Percentiles rank a stretch among this genome's conserved stretches.
phyloP scores from a whole-genome alignment of 2,888 invertebrate genomes.

The Ochropleura leucogaster region DNA sequence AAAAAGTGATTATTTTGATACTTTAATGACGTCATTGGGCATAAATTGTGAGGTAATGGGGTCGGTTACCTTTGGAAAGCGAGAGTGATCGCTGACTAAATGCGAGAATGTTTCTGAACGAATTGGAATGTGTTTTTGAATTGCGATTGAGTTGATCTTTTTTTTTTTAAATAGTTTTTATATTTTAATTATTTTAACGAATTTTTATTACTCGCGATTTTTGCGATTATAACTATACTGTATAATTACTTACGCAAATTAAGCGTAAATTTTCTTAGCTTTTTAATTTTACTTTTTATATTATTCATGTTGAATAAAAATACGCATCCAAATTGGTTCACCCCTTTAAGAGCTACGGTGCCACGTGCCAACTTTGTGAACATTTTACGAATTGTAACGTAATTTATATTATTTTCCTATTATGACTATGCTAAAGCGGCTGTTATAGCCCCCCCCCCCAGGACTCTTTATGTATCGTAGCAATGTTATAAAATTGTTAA shows the following conservation, averaged over 20 bases:
- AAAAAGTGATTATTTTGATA: slow-evolving; percentile 49
- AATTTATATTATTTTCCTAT: no score
- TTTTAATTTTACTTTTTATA: background rate
- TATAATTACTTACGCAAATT: background rate
- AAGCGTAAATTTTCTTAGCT: background rate
- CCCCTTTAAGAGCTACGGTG: no score
- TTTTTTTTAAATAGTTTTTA: background rate
- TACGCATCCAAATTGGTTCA: no score
- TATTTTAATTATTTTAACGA: background rate
- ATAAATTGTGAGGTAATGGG: slow-evolving; percentile 46
- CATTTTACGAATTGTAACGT: no score
- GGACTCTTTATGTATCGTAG: background rate
- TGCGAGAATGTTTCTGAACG: background rate
- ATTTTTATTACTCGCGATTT: background rate
- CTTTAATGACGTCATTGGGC: slow-evolving; percentile 43
- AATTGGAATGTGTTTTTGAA: slow-evolving; percentile 19
- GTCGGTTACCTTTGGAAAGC: slow-evolving; percentile 34
- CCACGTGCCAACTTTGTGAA: no score
- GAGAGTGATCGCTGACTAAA: slow-evolving; percentile 43
- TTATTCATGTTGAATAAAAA: no score
- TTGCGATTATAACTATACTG: background rate
- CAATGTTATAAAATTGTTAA: background rate
- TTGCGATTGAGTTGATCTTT: background rate
- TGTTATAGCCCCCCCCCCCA: background rate
- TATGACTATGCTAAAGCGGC: no score